Evolutionary conservation across 1,140 invertebrate species (phyloP).

Genomic region (Drosophila auraria): DNA sequence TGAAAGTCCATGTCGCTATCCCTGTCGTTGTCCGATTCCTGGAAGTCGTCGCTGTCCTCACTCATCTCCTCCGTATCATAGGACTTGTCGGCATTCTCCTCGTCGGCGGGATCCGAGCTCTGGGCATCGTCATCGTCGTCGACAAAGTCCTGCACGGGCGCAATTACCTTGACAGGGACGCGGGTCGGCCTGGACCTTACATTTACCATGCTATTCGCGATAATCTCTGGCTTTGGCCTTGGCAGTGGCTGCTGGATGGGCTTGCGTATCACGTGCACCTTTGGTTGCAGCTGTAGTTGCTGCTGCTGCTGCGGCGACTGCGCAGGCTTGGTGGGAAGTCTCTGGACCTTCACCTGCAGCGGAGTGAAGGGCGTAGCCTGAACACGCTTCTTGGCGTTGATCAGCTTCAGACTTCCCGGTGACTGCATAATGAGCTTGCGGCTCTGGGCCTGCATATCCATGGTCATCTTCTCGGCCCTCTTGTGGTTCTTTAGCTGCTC

Average conservation of each 20-base stretch:
- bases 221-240: constrained; percentile 44
- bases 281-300: constrained; percentile 1
- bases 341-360: constrained; percentile 36
- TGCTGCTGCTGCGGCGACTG: constrained; percentile 9
- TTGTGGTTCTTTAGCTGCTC: constrained; percentile 85
- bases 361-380: constrained; percentile 36
- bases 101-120: constrained; percentile 64
- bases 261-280: constrained; percentile 34
- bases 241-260: constrained; percentile 16
- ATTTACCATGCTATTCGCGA: constrained; percentile 7
- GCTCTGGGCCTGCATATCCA: constrained; percentile 58
- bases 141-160: constrained; percentile 50
- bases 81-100: constrained; percentile 64
- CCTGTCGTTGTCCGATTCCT: constrained; percentile 80
- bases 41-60: constrained; percentile 65
- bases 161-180: constrained; percentile 45
- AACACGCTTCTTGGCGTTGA: constrained; percentile 57
- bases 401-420: constrained; percentile 52
- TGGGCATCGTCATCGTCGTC: constrained; percentile 72
- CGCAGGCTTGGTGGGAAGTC: constrained; percentile 15
- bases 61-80: constrained; percentile 84
- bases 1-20: constrained; percentile 83
- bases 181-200: constrained; percentile 28
- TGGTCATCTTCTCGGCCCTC: constrained; percentile 56
- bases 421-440: constrained; percentile 66